These are phyloP conservation scores for Pongo pygmaeus DNA, from an alignment of 2,113 vertebrate genomes.

Conservation along the genomic window DNA sequence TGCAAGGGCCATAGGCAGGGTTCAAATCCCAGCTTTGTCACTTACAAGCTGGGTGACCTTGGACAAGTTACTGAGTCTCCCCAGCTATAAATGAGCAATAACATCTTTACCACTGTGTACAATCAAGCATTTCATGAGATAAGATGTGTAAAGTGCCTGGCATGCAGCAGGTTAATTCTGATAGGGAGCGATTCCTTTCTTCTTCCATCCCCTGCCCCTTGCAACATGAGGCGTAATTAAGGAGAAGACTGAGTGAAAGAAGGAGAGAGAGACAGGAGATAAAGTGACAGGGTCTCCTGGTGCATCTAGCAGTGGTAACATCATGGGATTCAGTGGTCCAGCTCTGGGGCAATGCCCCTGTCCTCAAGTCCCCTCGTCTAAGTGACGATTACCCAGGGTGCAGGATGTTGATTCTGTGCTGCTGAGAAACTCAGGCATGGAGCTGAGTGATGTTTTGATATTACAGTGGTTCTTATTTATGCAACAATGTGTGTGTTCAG, in stretches of 20 bases:
- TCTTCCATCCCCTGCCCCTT: background rate
- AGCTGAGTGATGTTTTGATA: slow-evolving; percentile 47
- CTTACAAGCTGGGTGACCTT: background rate
- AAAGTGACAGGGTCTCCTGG: too few species aligned
- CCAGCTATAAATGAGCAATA: background rate
- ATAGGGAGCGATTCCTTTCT: fast-evolving
- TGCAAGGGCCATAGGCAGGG: background rate
- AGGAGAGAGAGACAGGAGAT: background rate
- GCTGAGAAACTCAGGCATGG: fast-evolving
- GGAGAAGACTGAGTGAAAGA: background rate
- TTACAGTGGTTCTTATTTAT: slow-evolving; percentile 42
- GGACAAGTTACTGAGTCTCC: background rate
- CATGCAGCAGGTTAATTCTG: fast-evolving
- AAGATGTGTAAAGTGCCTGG: fast-evolving
- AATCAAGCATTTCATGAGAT: fast-evolving
- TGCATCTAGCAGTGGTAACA: background rate
- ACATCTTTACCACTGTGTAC: too few species aligned
- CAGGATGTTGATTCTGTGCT: background rate
- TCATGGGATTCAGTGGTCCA: fast-evolving
- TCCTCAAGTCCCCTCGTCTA: fast-evolving
- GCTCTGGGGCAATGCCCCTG: too few species aligned
- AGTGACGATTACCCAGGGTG: fast-evolving
- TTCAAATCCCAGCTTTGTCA: background rate
- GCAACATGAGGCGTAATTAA: fast-evolving
- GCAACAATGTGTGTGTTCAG: slow-evolving; percentile 13